phyloP scores from a whole-genome alignment of 2,797 vertebrate species.

The Phaenicophaeus curvirostris region DNA sequence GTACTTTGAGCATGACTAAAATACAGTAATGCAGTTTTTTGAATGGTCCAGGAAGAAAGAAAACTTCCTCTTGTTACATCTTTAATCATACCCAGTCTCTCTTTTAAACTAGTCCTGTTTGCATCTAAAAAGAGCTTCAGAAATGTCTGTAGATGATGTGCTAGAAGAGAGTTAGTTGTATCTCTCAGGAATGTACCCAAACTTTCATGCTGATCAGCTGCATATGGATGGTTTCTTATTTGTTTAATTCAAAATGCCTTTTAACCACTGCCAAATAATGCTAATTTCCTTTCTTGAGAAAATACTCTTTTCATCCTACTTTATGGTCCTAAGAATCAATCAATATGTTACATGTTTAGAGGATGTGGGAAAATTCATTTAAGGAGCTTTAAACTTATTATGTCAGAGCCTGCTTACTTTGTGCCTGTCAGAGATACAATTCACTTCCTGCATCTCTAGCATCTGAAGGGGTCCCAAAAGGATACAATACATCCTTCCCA shows the following conservation, averaged over 20 bases:
- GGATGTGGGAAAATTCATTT: conserved; percentile 33
- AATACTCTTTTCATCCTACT: conserved; percentile 32
- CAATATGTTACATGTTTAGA: conserved; percentile 32
- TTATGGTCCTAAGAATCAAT: conserved; percentile 31
- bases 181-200: conserved; percentile 11
- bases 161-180: conserved; percentile 7
- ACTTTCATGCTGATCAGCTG: conserved; percentile 13
- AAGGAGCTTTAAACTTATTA: conserved; percentile 41
- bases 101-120: conserved; percentile 34
- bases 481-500: conserved; percentile 1
- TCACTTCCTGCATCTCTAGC: conserved; percentile 34
- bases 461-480: not conserved
- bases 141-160: not conserved
- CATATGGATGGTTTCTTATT: conserved; percentile 4
- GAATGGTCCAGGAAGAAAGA: not conserved
- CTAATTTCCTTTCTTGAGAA: conserved; percentile 22
- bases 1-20: conserved; percentile 23
- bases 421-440: conserved; percentile 29
- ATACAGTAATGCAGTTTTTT: not conserved
- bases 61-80: not conserved
- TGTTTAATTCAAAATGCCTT: conserved; percentile 43
- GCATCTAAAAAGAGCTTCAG: not conserved
- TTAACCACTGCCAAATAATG: conserved; percentile 43
- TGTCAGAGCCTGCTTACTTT: conserved; percentile 41
- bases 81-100: conserved; percentile 7